Percentiles rank a stretch among this genome's conserved stretches.
Conservation (phyloP, 2,888 invertebrate species). For the Plagodis dolabraria region DNA sequence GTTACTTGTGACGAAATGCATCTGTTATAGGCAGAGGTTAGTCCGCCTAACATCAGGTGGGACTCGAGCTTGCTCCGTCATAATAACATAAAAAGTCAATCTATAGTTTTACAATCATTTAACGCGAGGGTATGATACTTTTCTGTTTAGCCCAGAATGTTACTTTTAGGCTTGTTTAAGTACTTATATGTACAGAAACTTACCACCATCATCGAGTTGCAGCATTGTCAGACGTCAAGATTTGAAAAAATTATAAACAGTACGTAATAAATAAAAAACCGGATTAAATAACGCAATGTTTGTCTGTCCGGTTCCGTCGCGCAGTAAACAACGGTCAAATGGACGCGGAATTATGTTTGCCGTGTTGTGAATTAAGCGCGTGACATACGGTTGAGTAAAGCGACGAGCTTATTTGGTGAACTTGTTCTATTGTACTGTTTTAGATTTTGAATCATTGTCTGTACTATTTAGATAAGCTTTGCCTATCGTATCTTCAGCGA, state of each 20-base stretch:
- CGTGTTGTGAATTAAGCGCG: constrained; percentile 3
- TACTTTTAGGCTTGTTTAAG: too few species aligned
- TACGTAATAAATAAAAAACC: constrained; percentile 5
- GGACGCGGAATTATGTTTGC: constrained; percentile 14
- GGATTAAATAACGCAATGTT: constrained; percentile 4
- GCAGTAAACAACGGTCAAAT: constrained; percentile 22
- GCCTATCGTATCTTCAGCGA: too few species aligned
- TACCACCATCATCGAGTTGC: not conserved
- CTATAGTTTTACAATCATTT: too few species aligned
- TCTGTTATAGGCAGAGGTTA: too few species aligned
- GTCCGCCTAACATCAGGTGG: too few species aligned
- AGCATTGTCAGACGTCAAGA: too few species aligned
- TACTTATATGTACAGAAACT: too few species aligned
- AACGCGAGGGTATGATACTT: too few species aligned
- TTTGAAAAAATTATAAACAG: not conserved
- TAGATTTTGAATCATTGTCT: not conserved
- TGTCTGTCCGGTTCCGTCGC: constrained; percentile 10
- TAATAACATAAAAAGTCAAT: too few species aligned
- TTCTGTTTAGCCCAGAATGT: too few species aligned
- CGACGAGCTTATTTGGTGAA: not conserved
- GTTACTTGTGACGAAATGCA: too few species aligned
- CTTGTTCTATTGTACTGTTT: not conserved
- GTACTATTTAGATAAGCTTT: not conserved
- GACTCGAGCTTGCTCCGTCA: too few species aligned
- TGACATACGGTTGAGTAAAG: constrained; percentile 2